These are phyloP conservation scores for Episyrphus balteatus DNA, from an alignment of 1,140 invertebrate genomes.

Conservation along the genomic window DNA sequence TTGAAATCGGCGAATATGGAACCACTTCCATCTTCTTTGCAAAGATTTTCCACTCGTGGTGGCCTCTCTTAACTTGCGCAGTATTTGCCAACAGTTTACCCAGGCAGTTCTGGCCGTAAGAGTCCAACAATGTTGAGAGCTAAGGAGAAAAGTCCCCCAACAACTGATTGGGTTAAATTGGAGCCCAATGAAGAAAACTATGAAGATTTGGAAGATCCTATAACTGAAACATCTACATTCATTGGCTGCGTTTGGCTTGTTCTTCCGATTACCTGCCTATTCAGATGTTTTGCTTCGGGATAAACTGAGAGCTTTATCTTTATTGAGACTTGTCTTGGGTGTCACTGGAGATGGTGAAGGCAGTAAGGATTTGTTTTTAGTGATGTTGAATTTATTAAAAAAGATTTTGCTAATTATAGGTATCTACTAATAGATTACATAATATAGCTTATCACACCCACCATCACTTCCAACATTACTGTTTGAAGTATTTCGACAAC, in stretches of 20 bases:
- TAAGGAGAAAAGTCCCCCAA: conserved; percentile 42
- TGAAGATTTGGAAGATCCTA: conserved; percentile 49
- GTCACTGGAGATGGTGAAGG: too few relatives aligned
- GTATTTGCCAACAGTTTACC: too few relatives aligned
- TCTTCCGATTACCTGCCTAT: conserved; percentile 77
- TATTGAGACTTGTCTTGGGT: conserved; percentile 73
- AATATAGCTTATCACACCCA: conserved; percentile 60
- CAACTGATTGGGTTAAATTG: conserved; percentile 70
- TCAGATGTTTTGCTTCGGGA: conserved; percentile 77
- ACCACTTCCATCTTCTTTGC: conserved; percentile 44
- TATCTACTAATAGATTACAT: conserved; percentile 49
- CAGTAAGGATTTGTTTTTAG: too few relatives aligned
- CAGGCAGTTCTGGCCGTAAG: conserved; percentile 43
- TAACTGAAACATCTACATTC: too few relatives aligned
- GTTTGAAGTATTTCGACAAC: too few relatives aligned
- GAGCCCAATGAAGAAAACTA: conserved; percentile 59
- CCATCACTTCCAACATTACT: conserved; percentile 71
- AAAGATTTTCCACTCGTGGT: conserved; percentile 77
- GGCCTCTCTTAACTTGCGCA: too few relatives aligned
- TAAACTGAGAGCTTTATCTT: conserved; percentile 69
- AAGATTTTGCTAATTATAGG: conserved; percentile 39
- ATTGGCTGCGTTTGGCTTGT: too few relatives aligned
- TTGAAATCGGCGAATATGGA: conserved; percentile 27
- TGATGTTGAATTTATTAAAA: too few relatives aligned
- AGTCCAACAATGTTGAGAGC: conserved; percentile 32